A percentile compares a stretch with the other conserved stretches of the same genome.
Evolutionary conservation across 2,888 invertebrate species (phyloP).

Genomic region (Oscheius sp.): DNA sequence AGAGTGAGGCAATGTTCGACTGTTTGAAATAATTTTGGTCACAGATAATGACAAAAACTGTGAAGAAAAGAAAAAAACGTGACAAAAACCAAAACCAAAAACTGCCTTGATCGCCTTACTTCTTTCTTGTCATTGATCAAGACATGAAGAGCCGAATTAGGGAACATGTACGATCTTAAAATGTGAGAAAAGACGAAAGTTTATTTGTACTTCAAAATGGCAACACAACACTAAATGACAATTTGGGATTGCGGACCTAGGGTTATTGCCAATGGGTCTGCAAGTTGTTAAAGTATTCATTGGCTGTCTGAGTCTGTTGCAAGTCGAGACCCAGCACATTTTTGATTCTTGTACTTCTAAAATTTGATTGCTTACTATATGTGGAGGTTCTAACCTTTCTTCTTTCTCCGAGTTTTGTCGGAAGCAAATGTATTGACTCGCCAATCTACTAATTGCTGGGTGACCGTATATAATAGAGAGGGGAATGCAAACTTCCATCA

Average conservation of each 20-base stretch:
- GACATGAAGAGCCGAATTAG: too few species aligned
- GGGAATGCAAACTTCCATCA: conserved; percentile 27
- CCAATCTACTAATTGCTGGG: conserved; percentile 16
- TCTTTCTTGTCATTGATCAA: too few species aligned
- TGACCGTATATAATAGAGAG: conserved; percentile 22
- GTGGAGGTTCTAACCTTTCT: not conserved
- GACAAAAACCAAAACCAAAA: too few species aligned
- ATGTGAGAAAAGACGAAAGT: not conserved
- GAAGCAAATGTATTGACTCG: conserved; percentile 4
- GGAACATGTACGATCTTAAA: too few species aligned
- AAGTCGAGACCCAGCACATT: conserved; percentile 25
- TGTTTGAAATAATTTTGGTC: too few species aligned
- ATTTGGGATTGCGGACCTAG: not conserved
- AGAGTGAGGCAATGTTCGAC: too few species aligned
- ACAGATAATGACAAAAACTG: too few species aligned
- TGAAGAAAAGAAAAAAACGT: too few species aligned
- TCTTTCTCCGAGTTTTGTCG: conserved; percentile 7
- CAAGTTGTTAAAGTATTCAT: conserved; percentile 19
- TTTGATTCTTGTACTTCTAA: conserved; percentile 16
- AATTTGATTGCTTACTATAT: not conserved
- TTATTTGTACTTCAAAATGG: not conserved
- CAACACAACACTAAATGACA: too few species aligned
- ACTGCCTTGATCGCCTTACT: too few species aligned
- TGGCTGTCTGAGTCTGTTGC: conserved; percentile 21
- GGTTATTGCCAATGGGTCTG: conserved; percentile 16